These are phyloP conservation scores for Colinus virginianus DNA, from an alignment of 2,113 vertebrate genomes.

Conservation along the genomic window DNA sequence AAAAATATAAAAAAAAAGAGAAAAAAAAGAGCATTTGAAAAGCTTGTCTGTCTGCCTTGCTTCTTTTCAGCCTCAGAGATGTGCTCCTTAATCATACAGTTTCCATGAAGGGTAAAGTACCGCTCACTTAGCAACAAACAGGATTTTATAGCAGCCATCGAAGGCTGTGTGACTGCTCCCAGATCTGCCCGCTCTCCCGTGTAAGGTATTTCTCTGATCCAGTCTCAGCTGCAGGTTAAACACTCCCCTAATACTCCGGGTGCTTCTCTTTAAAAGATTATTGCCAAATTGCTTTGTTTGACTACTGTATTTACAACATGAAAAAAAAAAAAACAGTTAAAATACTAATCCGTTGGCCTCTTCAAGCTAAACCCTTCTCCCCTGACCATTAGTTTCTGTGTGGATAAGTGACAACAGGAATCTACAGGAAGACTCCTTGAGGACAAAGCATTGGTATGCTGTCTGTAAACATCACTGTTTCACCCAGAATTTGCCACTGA, in stretches of 20 bases:
- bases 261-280: background rate
- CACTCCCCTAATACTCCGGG: background rate
- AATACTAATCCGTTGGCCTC: background rate
- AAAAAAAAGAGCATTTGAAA: background rate
- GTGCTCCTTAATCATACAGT: background rate
- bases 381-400: background rate
- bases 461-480: slow-evolving; percentile 34
- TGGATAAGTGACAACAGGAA: background rate
- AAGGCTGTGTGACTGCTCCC: background rate
- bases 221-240: background rate
- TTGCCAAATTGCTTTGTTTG: background rate
- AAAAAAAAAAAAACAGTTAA: background rate
- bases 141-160: background rate
- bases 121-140: background rate
- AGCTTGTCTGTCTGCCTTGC: background rate
- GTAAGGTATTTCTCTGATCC: background rate
- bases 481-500: background rate
- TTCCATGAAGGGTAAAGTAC: background rate
- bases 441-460: background rate
- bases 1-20: background rate
- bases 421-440: background rate
- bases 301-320: background rate
- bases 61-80: background rate
- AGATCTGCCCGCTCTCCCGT: background rate
- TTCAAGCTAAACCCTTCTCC: slow-evolving; percentile 2